These are phyloP conservation scores for Mactromeris polynyma DNA, from an alignment of 2,888 invertebrate species.

Conservation along the genomic window DNA sequence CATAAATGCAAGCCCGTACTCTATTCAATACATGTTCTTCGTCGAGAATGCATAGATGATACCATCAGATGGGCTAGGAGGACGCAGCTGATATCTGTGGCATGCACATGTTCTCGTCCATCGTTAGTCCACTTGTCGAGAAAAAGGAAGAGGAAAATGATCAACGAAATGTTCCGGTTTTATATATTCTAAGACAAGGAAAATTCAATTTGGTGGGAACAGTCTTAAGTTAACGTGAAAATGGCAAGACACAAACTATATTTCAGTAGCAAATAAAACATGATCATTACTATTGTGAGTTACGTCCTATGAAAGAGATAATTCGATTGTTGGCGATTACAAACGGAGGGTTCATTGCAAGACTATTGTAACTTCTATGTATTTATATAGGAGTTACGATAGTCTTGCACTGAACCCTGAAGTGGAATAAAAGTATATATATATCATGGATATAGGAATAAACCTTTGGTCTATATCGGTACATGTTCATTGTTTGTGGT, in stretches of 20 bases:
- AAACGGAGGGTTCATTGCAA: too few relatives aligned
- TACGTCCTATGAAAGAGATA: too few relatives aligned
- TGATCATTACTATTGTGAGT: not conserved
- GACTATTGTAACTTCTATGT: too few relatives aligned
- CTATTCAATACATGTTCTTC: constrained; percentile 64
- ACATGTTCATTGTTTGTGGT: too few relatives aligned
- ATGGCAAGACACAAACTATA: not conserved
- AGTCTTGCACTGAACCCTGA: too few relatives aligned
- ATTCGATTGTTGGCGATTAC: too few relatives aligned
- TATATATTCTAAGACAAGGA: not conserved
- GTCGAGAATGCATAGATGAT: constrained; percentile 56
- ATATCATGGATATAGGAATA: too few relatives aligned
- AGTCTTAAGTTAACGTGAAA: not conserved
- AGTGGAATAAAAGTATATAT: too few relatives aligned
- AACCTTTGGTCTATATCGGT: too few relatives aligned
- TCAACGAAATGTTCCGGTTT: not conserved
- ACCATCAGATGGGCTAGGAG: constrained; percentile 54
- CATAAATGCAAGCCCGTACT: constrained; percentile 64
- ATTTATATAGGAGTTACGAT: too few relatives aligned
- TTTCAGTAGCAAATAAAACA: constrained; percentile 6
- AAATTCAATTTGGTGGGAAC: not conserved
- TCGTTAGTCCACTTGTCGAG: constrained; percentile 21
- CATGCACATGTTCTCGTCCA: constrained; percentile 60
- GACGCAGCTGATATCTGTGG: constrained; percentile 61
- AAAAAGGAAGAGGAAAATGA: constrained; percentile 15